Conservation (phyloP, 2,888 invertebrate genomes). For the Drosophila histrio region DNA sequence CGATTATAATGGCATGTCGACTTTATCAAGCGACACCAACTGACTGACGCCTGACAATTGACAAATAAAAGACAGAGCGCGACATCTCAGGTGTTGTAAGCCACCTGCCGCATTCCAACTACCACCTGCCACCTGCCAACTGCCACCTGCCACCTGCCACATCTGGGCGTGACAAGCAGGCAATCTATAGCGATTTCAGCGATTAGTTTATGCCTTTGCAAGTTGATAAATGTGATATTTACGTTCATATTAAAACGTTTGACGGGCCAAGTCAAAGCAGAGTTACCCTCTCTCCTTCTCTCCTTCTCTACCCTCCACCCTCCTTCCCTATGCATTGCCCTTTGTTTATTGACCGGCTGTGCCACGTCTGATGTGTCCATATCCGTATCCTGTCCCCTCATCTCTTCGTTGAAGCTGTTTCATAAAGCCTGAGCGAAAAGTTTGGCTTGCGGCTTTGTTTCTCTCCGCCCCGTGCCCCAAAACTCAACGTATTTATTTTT, state of each 20-base stretch:
- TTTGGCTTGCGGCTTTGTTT: slow-evolving; percentile 42
- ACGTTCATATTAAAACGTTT: slow-evolving; percentile 62
- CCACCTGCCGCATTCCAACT: neutral
- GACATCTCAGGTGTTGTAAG: neutral
- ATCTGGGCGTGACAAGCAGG: slow-evolving; percentile 45
- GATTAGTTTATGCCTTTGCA: slow-evolving; percentile 29
- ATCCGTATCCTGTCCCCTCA: neutral
- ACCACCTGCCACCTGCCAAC: neutral
- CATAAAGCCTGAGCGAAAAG: slow-evolving; percentile 25
- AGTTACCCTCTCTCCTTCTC: neutral
- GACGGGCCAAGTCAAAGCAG: slow-evolving; percentile 35
- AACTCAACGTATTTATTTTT: slow-evolving; percentile 47
- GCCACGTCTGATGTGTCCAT: slow-evolving; percentile 7
- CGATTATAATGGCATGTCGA: slow-evolving; percentile 13
- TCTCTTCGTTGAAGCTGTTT: neutral
- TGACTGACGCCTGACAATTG: slow-evolving; percentile 25
- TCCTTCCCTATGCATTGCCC: neutral
- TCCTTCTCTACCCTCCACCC: neutral
- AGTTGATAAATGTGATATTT: slow-evolving; percentile 63
- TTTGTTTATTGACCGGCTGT: slow-evolving; percentile 14
- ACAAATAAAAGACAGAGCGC: slow-evolving; percentile 2
- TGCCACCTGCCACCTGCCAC: slow-evolving; percentile 11
- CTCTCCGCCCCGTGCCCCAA: neutral
- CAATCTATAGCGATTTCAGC: slow-evolving; percentile 2
- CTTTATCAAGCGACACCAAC: slow-evolving; percentile 31